Conservation (phyloP, 2,888 invertebrate species). For the Leptopilina syphax region DNA sequence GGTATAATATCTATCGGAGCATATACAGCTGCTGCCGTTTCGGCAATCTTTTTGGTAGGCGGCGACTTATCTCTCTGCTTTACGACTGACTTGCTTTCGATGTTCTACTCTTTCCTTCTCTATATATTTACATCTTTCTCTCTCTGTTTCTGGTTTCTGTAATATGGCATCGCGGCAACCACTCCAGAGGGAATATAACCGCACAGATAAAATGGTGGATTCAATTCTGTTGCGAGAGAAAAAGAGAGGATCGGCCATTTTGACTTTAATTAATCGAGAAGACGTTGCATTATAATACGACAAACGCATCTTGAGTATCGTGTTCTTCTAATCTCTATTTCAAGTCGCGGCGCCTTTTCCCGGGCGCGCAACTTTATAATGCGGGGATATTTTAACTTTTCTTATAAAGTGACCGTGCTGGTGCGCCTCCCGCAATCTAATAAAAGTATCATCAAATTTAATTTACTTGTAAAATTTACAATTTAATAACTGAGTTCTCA, state of each 20-base stretch:
- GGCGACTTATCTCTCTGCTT: slow-evolving; percentile 75
- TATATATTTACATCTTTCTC: slow-evolving; percentile 15
- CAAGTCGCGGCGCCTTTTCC: slow-evolving; percentile 34
- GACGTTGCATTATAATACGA: slow-evolving; percentile 41
- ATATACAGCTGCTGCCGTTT: slow-evolving; percentile 71
- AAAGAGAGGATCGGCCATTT: slow-evolving; percentile 52
- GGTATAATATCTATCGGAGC: slow-evolving; percentile 67
- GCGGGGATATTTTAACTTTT: not conserved
- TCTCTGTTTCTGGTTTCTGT: slow-evolving; percentile 42
- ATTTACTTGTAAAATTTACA: too few species aligned
- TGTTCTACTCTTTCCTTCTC: slow-evolving; percentile 52
- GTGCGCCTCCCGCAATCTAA: not conserved
- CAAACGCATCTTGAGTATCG: slow-evolving; percentile 30
- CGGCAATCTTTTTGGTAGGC: slow-evolving; percentile 74
- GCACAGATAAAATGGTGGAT: slow-evolving; percentile 67
- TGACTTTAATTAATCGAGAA: slow-evolving; percentile 64
- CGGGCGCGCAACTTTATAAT: too few species aligned
- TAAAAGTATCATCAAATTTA: slow-evolving; percentile 10
- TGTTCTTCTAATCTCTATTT: slow-evolving; percentile 46
- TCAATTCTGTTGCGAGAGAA: slow-evolving; percentile 45
- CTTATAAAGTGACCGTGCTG: not conserved
- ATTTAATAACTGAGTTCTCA: too few species aligned
- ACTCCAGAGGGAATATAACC: slow-evolving; percentile 53
- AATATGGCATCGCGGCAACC: slow-evolving; percentile 59
- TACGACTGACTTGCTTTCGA: slow-evolving; percentile 72